Evolutionary conservation across 2,113 vertebrate species (phyloP), one percentile per base, ranked within the genome.

Genomic region (Phodopus roborovskii): DNA sequence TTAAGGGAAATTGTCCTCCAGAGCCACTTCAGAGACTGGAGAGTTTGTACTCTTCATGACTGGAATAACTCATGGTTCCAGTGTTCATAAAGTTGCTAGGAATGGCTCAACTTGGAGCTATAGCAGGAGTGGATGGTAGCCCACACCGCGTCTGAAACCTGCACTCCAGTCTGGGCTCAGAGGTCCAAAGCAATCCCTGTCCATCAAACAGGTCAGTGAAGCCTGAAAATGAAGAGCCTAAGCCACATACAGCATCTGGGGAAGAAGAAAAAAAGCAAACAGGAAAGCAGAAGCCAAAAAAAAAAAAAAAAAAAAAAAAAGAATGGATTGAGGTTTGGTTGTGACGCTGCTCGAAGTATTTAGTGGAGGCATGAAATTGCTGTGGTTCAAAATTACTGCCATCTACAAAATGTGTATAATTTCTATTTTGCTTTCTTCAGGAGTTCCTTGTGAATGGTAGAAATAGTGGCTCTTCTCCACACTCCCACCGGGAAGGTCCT

Each of bases 201-300:
- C 60, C 94, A 91, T 96, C 97, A 94, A 42, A 53, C 58, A 81
- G 85, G 92, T 92, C 95, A 94, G 30, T 83, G 96, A 96, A 96
- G 96, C 95, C 85, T 96, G 90, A 94, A 97, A 85, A 77, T 95
- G 85, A 96, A 96, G 91, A 96, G 64, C 66, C 81, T 68, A 96
- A 26, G 39, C 79, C 60, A 88, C 39, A 93, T 92, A 92, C 60
- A 88, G 92, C 96, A 97, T 96, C 92, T 94, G 96, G 70, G 39
- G 3, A 92, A 53, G 84, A 66, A 36, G 45, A 62, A 90, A 85
- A 77, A 77, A 83, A 39, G 26, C n/a, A 83, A 64, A 1, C 24
- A 85, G 58, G 60, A 73, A 97, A 93, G 30, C 50, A 45, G 13
- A 53, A 96, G n/a, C n/a, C n/a, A n/a, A n/a, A n/a, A n/a, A n/a